Conservation (phyloP, 2,888 invertebrate species). For the Venusia cambrica region DNA sequence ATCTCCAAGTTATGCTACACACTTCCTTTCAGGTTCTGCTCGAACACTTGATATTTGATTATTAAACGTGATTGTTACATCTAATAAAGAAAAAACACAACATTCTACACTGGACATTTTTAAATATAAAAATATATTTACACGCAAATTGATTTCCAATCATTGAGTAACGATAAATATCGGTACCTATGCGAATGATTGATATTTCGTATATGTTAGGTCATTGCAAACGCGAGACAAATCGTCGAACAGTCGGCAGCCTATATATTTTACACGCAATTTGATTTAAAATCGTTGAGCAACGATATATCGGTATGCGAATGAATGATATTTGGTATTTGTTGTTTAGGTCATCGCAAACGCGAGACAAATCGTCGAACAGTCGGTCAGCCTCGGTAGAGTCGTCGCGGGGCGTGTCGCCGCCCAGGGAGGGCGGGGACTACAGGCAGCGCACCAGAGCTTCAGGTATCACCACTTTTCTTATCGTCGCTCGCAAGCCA, state of each 20-base stretch:
- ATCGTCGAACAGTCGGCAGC: conserved; percentile 80
- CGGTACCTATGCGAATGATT: conserved; percentile 12
- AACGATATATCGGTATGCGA: conserved; percentile 10
- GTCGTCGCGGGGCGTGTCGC: conserved; percentile 67
- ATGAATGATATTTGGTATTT: conserved; percentile 14
- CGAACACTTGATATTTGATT: too few relatives aligned
- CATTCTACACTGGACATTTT: too few relatives aligned
- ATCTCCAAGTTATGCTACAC: too few relatives aligned
- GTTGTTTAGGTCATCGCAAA: conserved; percentile 74
- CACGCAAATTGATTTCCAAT: conserved; percentile 11
- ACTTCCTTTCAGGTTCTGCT: too few relatives aligned
- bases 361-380: conserved; percentile 85
- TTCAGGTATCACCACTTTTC: conserved; percentile 48
- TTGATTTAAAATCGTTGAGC: conserved; percentile 13
- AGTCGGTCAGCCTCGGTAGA: conserved; percentile 78
- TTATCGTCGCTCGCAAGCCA: too few relatives aligned
- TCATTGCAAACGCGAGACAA: conserved; percentile 84
- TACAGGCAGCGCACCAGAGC: conserved; percentile 57
- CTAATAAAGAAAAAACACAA: too few relatives aligned
- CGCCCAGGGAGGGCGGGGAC: conserved; percentile 65
- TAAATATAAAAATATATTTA: background rate
- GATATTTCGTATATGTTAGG: conserved; percentile 43
- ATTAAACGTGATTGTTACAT: too few relatives aligned
- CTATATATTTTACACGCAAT: conserved; percentile 30
- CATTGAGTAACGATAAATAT: conserved; percentile 16